Base-by-base conservation (phyloP, 2,888 invertebrate species). In the Ophion ellenae region DNA sequence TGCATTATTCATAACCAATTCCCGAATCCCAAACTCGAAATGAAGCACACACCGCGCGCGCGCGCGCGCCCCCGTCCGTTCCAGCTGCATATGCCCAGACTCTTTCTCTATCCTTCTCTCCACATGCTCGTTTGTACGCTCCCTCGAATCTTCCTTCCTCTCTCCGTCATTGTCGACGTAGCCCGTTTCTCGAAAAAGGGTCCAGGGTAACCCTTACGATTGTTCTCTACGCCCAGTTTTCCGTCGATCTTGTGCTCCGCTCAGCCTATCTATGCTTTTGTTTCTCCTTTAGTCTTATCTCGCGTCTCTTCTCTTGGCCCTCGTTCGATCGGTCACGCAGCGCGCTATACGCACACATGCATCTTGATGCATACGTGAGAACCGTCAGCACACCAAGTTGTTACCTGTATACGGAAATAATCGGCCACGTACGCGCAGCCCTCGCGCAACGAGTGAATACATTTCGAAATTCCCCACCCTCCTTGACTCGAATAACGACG, bases 1-100 rank as follows among this genome's bases (percentile, higher is more conserved):
- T 93, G 93, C 92, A 93, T 93, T 93, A 93, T 93, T 93, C 93
- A 93, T 93, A 93, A 93, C 93, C 93, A 93, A 93, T 93, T 93
- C 91, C 93, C 92, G 91, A 93, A 93, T 92, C 91, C 91, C 87
- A 89, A 91, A 91, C 91, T 91, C 90, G 89, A 92, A 92, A 92
- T 91, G 91, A 91, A 91, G 83, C 81, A 76, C 83, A 77, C 85
- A 86, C 80, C 79, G 80, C 66, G 71, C 66, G 82, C 67, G 79
- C 64, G n/a, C n/a, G 59, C 64, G 32, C 67, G 78, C 24, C 24
- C 63, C 61, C 59, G 79, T 57, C 59, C 70, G 47, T 78, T 80
- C 66, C 64, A 36, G 83, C 77, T 86, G 67, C 81, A 67, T 81
- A 83, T 79, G 79, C 74, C 36, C 71, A 63, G 63, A 71, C 79